These are phyloP conservation scores for Trissolcus japonicus DNA, from an alignment of 2,888 invertebrate species.

Conservation along the genomic window DNA sequence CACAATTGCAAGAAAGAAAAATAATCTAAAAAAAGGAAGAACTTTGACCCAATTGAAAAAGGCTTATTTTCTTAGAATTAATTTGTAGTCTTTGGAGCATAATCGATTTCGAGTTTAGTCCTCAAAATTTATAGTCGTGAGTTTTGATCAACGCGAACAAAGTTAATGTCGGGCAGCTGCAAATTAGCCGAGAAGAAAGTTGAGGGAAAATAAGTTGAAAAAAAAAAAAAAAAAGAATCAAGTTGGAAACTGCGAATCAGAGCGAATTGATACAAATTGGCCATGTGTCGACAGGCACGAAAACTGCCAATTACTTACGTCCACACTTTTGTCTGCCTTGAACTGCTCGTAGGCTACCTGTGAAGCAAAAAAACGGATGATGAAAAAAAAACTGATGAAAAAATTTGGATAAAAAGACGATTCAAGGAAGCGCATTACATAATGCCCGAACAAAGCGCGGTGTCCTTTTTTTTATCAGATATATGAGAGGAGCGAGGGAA, in stretches of 20 bases:
- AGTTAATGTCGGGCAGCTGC: no score
- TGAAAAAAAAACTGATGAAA: neutral
- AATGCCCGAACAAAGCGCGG: constrained; percentile 8
- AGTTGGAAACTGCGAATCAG: constrained; percentile 3
- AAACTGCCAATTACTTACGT: constrained; percentile 12
- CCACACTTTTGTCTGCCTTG: constrained; percentile 9
- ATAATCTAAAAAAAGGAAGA: constrained; percentile 41
- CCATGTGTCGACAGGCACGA: neutral
- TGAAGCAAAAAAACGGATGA: constrained; percentile 3
- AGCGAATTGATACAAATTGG: constrained; percentile 7
- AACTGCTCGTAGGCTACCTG: constrained; percentile 21
- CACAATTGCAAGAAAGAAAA: neutral
- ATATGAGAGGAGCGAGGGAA: neutral
- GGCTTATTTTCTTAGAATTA: no score
- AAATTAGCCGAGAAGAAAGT: constrained; percentile 7
- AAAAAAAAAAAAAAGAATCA: neutral
- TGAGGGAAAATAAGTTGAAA: neutral
- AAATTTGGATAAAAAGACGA: constrained; percentile 1
- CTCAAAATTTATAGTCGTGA: constrained; percentile 1
- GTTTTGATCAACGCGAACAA: neutral
- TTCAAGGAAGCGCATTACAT: constrained; percentile 22
- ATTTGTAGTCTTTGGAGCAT: no score
- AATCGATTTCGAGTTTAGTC: no score
- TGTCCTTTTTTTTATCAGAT: constrained; percentile 22
- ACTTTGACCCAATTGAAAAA: neutral